Base-by-base conservation (phyloP, 2,113 vertebrate species). In the Colinus virginianus region DNA sequence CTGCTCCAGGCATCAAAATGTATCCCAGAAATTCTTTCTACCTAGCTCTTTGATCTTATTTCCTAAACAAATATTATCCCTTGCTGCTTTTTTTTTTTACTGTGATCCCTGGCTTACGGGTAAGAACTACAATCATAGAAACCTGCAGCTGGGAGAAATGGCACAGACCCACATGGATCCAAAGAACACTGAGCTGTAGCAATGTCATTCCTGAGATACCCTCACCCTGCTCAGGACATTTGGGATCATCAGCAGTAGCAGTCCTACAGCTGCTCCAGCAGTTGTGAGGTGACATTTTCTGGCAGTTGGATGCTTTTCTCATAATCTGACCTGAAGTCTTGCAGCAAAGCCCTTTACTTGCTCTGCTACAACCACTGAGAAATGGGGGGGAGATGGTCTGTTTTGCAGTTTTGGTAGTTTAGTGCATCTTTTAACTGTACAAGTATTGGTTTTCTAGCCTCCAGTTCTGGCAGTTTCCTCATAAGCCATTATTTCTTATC, bases 131-230 rank as follows among this genome's bases (percentile, higher is more conserved):
- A 48, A n/a, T 20, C 62, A 64, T 6, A 80, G n/a, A 64, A 59
- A 77, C 14, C 30, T 66, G 18, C 45, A 61, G 3, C 18, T 77
- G 25, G n/a, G 17, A 81, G 32, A 26, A 64, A 61, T 43, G 13
- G 20, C 15, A 71, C 36, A 77, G 38, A 36, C 30, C 43, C 20
- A 34, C 9, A 8, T 42, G 30, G 28, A 64, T 28, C 48, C 40
- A 49, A 16, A 88, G 20, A 32, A 68, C 19, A 25, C n/a, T 0
- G 3, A 64, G n/a, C 8, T 36, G 28, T 34, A 58, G 21, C 32
- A 1, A 3, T 3, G 3, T 34, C 5, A 23, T 4, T 3, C 13
- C 23, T 2, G 0, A 70, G 14, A 69, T 1, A 1, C 13, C 7
- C 42, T 70, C 1, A 1, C 8, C 13, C 32, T 46, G 49, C 36